Evolutionary conservation across 2,797 vertebrate genomes (phyloP), one percentile per base, ranked within the genome.

Genomic region (Adrianichthys oophorus): DNA sequence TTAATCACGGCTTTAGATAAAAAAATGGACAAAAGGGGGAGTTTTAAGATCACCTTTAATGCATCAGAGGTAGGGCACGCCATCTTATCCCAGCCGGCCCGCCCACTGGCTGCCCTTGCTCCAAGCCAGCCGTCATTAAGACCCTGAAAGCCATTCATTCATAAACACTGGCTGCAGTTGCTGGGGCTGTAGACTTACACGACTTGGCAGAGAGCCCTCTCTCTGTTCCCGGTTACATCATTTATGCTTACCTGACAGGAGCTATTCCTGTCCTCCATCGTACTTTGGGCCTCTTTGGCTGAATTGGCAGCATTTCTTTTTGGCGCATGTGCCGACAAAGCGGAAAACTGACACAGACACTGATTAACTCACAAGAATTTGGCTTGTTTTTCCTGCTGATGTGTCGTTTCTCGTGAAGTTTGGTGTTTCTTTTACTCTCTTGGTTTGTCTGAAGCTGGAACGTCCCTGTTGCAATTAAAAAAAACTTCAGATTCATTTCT

Each of bases 221-320:
- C 70, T 66, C 77, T 83, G 50, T 75, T 86, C 76, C 21, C 65
- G 66, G 53, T 86, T 87, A 80, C 85, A 86, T 88, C 85, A 88
- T 87, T 88, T 80, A 83, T 86, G 75, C 82, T 77, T 84, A 86
- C 82, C 86, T 88, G 82, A 80, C 84, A 79, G 59, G 68, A 80
- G 81, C 82, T 90, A 89, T 90, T 90, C 84, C 78, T 79, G 82
- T 81, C 83, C 73, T 81, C 65, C 54, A 70, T 63, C 66, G 78
- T 68, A 79, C 71, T 83, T 72, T 55, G 76, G 57, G 50, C 75
- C 60, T 81, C 76, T 77, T 37, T 37, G 32, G 10, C 10, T 65
- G 47, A 87, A 85, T 52, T 79, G 68, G 75, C 77, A 65, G 72
- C 66, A 56, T 77, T 83, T 83, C 72, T 79, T 37, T 37, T 69